A percentile compares a stretch with the other conserved stretches of the same genome.
phyloP scores from a whole-genome alignment of 2,888 invertebrate species.

The Conus canariensis region DNA sequence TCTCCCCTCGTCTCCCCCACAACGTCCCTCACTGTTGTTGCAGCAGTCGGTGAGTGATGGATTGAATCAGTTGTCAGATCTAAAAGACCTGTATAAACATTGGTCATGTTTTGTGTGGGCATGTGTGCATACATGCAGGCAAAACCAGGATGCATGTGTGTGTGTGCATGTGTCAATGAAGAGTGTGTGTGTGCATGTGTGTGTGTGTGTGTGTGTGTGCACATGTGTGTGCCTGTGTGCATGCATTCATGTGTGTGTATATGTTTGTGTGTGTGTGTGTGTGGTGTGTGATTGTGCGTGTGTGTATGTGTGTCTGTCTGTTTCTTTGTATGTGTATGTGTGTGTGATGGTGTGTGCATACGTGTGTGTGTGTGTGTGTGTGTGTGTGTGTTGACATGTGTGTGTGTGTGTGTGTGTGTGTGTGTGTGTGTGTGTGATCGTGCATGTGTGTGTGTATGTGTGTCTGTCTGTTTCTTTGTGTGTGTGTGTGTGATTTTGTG shows the following conservation, averaged over 20 bases:
- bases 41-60: no score
- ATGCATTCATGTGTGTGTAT: neutral
- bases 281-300: neutral
- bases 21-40: no score
- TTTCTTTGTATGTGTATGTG: neutral
- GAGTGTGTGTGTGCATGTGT: neutral
- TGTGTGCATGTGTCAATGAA: neutral
- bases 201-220: neutral
- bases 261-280: neutral
- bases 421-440: neutral
- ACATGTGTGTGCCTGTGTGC: neutral
- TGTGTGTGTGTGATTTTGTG: no score
- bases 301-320: no score
- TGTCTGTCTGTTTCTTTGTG: no score
- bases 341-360: neutral
- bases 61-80: neutral
- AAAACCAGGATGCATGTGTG: neutral
- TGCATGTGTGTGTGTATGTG: no score
- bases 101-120: neutral
- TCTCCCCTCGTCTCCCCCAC: neutral
- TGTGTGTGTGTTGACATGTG: no score
- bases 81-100: neutral
- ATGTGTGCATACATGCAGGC: no score
- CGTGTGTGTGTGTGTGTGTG: no score
- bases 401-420: neutral